phyloP scores from a whole-genome alignment of 2,113 vertebrate species.

The Parus major region DNA sequence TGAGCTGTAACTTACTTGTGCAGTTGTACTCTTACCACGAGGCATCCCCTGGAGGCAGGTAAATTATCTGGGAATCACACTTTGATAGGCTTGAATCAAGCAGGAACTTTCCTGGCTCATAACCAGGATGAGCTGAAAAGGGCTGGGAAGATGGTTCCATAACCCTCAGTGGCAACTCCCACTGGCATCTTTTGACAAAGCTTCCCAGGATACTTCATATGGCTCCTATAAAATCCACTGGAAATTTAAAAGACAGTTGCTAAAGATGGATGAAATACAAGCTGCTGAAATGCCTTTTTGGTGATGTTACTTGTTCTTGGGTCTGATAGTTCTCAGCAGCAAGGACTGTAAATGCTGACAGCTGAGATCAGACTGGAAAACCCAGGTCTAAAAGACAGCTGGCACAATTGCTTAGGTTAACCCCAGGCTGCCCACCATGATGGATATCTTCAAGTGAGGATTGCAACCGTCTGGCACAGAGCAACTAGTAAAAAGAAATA shows the following conservation, averaged over 20 bases:
- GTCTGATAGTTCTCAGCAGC: background rate
- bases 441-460: background rate
- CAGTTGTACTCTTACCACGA: accelerated
- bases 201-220: background rate
- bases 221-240: background rate
- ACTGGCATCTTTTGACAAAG: background rate
- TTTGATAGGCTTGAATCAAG: background rate
- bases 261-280: background rate
- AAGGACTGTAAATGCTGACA: background rate
- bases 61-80: background rate
- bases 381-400: background rate
- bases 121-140: background rate
- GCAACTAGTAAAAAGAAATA: background rate
- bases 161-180: background rate
- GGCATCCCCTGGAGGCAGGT: accelerated
- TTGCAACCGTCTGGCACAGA: background rate
- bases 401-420: background rate
- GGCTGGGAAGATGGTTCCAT: background rate
- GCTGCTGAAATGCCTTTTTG: background rate
- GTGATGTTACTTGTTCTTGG: background rate
- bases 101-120: background rate
- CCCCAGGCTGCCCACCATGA: background rate
- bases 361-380: background rate
- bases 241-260: background rate
- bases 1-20: background rate